Evolutionary conservation across 64 coral and sea anemone genomes (phyloP).

Genomic region (Orbicella faveolata): DNA sequence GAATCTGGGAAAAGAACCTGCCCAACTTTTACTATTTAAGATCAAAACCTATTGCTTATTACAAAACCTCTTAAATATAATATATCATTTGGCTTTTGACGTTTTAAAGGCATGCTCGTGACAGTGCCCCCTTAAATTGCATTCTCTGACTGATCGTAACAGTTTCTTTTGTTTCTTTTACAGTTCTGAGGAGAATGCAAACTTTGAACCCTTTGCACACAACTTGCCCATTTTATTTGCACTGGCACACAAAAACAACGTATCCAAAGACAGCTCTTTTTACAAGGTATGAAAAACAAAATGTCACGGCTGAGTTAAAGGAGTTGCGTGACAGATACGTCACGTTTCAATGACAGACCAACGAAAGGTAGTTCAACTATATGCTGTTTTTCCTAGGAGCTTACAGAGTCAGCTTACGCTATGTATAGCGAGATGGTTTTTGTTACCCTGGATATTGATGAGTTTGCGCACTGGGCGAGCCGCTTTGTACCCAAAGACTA

Average conservation of each 20-base stretch:
- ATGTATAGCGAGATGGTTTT: conserved; percentile 89
- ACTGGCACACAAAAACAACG: conserved; percentile 37
- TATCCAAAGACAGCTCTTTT: conserved; percentile 40
- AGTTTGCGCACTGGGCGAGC: conserved; percentile 94
- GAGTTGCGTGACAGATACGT: too few species aligned
- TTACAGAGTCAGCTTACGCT: conserved; percentile 82
- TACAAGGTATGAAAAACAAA: conserved; percentile 23
- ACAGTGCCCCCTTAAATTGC: too few species aligned
- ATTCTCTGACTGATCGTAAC: not conserved
- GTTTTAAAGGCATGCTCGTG: too few species aligned
- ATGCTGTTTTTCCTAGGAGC: conserved; percentile 42
- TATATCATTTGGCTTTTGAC: too few species aligned
- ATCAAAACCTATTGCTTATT: too few species aligned
- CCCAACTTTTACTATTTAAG: too few species aligned
- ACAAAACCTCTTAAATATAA: too few species aligned
- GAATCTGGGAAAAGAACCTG: too few species aligned
- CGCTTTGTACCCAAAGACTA: conserved; percentile 92
- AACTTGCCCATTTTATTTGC: conserved; percentile 56
- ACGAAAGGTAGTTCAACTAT: not conserved
- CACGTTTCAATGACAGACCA: too few species aligned
- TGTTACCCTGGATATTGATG: conserved; percentile 87
- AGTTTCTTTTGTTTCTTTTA: not conserved
- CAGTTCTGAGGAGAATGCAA: conserved; percentile 46
- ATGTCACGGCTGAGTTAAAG: not conserved
- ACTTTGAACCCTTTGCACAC: conserved; percentile 39